Evolutionary conservation across 2,888 invertebrate genomes (phyloP).

Genomic region (Notodonta ziczac): DNA sequence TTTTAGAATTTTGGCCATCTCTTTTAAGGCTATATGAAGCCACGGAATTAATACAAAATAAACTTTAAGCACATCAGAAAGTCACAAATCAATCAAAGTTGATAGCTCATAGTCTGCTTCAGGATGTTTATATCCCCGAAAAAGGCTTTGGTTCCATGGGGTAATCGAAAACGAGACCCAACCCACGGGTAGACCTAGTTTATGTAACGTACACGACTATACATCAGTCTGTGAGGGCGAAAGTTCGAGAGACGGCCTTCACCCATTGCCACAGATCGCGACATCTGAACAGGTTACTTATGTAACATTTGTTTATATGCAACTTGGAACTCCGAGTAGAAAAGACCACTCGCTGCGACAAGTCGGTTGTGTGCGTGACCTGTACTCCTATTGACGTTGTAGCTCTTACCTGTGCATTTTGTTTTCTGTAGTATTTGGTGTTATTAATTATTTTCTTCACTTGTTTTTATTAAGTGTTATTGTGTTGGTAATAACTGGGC

Average conservation of each 20-base stretch:
- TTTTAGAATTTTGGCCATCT: no score
- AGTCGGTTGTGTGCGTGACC: background rate
- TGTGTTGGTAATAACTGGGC: background rate
- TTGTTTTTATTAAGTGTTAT: no score
- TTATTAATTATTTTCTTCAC: no score
- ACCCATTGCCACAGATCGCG: constrained; percentile 63
- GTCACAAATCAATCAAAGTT: no score
- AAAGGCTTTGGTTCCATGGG: no score
- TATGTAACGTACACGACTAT: background rate
- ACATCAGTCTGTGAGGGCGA: constrained; percentile 35
- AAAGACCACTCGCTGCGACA: background rate
- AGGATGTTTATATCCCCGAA: no score
- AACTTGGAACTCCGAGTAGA: constrained; percentile 28
- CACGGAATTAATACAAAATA: no score
- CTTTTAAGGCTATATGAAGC: no score
- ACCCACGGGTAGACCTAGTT: no score
- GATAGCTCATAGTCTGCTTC: no score
- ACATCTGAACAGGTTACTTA: constrained; percentile 51
- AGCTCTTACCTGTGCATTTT: background rate
- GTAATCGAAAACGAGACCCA: no score
- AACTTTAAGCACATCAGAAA: no score
- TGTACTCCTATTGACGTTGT: constrained; percentile 1
- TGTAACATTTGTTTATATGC: constrained; percentile 67
- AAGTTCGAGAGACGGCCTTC: constrained; percentile 72
- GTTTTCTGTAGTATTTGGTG: background rate